phyloP scores from a whole-genome alignment of 2,797 vertebrate species.

The Microctenopoma steveboyesi region DNA sequence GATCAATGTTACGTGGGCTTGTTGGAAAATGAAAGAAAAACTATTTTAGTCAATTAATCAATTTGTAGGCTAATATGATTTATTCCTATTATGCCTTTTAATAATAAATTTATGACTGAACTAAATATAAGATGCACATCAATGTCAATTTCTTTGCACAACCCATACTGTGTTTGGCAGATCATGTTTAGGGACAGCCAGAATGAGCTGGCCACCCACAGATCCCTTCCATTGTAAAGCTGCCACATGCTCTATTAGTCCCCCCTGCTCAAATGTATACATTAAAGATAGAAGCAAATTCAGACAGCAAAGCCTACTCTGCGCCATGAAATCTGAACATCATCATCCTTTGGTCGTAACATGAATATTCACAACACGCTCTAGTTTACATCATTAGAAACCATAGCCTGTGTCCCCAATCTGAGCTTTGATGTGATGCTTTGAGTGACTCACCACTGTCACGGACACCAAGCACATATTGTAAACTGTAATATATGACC shows the following conservation, averaged over 20 bases:
- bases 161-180: constrained; percentile 66
- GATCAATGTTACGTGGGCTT: not conserved
- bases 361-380: constrained; percentile 66
- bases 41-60: too few relatives aligned
- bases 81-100: not conserved
- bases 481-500: constrained; percentile 78
- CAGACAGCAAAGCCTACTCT: constrained; percentile 59
- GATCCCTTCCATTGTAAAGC: constrained; percentile 77
- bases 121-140: constrained; percentile 39
- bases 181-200: constrained; percentile 67
- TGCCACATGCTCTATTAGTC: constrained; percentile 80
- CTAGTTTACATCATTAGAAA: constrained; percentile 61
- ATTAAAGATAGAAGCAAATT: constrained; percentile 71
- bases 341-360: constrained; percentile 61
- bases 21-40: not conserved
- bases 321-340: constrained; percentile 76
- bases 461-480: constrained; percentile 66
- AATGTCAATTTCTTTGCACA: constrained; percentile 41
- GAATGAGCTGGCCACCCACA: constrained; percentile 71
- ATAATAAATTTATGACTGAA: constrained; percentile 24
- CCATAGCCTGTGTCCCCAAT: constrained; percentile 58
- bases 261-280: constrained; percentile 77
- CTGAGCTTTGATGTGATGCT: constrained; percentile 59
- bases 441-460: constrained; percentile 63
- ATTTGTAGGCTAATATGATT: not conserved